Base-by-base conservation (phyloP, 2,888 invertebrate genomes). In the Ceramica pisi region DNA sequence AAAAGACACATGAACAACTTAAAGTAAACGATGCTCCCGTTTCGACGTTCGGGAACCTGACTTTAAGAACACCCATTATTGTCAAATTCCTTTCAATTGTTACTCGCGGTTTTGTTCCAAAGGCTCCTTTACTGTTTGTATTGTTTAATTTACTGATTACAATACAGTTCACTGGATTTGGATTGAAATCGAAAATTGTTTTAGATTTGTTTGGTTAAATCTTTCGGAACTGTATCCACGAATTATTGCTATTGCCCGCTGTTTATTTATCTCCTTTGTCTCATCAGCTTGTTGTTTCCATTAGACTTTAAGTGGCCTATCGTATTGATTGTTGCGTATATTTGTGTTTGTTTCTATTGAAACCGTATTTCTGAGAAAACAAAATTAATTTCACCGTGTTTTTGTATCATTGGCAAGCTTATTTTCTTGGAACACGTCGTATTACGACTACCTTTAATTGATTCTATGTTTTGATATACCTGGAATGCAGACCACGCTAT, bases 61-160 rank as follows among this genome's bases (percentile, higher is more conserved):
- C 59, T 75, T 78, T 70, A 80, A 77, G 76, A 79, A 77, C 73
- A 82, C 46, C 71, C 69, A 86, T 84, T 84, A 86, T 68, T 72
- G 78, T 78, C 75, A 85, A 86, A 85, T 80, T 82, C 77, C 71
- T 71, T 66, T 76, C 68, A 67, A 80, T 82, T 80, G 71, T 80
- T 81, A 53, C 69, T 77, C 62, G 85, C 23, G 87, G 83, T 83
- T 86, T 76, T 67, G 71, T 76, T 80, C 4, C 56, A 65, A 67
- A 70, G 67, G 60, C 75, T 82, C 67, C 71, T 71, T 41, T 78
- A 78, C 73, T 84, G 77, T 83, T 83, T 81, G 68, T 79, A 67
- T 82, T 82, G 83, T 85, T 85, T 86, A 86, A 86, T 83, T 88
- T 83, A 74, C 79, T 83, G 83, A 87, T 86, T 84, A 84, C 75